Base-by-base conservation (phyloP, 2,888 invertebrate genomes). In the Archaeoteleia sp. region DNA sequence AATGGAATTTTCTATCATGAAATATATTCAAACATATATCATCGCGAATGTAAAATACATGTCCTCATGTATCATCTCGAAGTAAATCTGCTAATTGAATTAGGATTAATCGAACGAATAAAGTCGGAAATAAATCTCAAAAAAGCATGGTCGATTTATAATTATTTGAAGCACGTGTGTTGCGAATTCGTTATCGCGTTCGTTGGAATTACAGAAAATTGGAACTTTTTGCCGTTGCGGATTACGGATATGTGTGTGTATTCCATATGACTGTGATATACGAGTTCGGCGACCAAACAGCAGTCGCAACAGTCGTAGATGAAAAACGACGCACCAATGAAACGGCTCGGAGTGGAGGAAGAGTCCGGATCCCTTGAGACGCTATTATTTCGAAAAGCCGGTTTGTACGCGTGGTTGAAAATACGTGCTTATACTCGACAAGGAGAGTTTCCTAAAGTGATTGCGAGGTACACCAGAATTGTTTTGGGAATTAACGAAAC, bases 331-430 rank as follows among this genome's bases (percentile, higher is more conserved):
- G 23, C 40, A 10, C n/a, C 40, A 40, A 40, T 20, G 20, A 40
- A 40, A 40, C 10, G 23, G 40, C 1, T 20, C 20, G 20, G 5
- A 5, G 20, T 20, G 9, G 30, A 10, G 10, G 30, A 30, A 40
- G 9, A n/a, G n/a, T n/a, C 10, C 17, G 40, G 23, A 8, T 40
- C 40, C 40, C 40, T 40, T 17, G 40, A 40, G 40, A 23, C 23
- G 40, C 10, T 9, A 40, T 40, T 40, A 40, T 40, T 40, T 40
- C 40, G 40, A 12, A 40, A 40, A 40, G 40, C 40, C 40, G 40
- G 20, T 40, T 23, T 23, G n/a, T 7, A 10, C 9, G 35, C 35
- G 35, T 9, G 17, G 12, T 23, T 23, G 23, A 9, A 40, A 17
- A 23, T 40, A 40, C 40, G 40, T 20, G 40, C 40, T 40, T 23